Base-by-base conservation (phyloP, 2,888 invertebrate genomes). In the Pheosia gnoma region DNA sequence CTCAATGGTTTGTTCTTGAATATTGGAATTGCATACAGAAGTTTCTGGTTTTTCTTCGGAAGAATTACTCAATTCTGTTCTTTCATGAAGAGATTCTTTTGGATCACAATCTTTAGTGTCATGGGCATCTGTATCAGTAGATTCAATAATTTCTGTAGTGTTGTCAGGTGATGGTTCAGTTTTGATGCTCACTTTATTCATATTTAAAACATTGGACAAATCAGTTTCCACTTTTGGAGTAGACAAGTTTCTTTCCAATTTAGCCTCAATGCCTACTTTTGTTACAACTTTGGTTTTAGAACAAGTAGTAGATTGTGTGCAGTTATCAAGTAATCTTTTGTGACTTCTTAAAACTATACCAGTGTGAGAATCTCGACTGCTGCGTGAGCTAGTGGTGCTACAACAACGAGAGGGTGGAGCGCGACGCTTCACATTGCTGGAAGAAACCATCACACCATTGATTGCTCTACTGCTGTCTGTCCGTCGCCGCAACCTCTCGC, bases 301-400 rank as follows among this genome's bases (percentile, higher is more conserved):
- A 78, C 81, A 88, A 71, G 81, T 74, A 58, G 81, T 74, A 57
- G 84, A 74, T 59, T 83, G 89, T 54, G 77, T 71, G 70, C 85
- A 85, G 58, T 82, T 81, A 59, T 93, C 93, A 62, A 88, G 75
- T 55, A 95, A 90, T 68, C 94, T 93, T 86, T 95, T 95, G 80
- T 95, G 95, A 87, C 94, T 95, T 72, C 95, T 90, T 76, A 95
- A 86, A 58, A 94, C 95, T 75, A 95, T 95, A 58, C 95, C 95
- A 68, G 90, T 82, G 69, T 91, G 88, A 3, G 91, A 91, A 70
- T 94, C 94, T 54, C 87, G 82, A 80, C 90, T 92, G 72, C 93
- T 91, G 37, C 92, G 86, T 62, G 94, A 94, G 79, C 95, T 94
- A 10, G 94, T 85, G 52, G 89, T 84, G 75, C 92, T 93, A 75